Evolutionary conservation across 92 coral and sea anemone species (phyloP).

Genomic region (Epizoanthus fatuus): DNA sequence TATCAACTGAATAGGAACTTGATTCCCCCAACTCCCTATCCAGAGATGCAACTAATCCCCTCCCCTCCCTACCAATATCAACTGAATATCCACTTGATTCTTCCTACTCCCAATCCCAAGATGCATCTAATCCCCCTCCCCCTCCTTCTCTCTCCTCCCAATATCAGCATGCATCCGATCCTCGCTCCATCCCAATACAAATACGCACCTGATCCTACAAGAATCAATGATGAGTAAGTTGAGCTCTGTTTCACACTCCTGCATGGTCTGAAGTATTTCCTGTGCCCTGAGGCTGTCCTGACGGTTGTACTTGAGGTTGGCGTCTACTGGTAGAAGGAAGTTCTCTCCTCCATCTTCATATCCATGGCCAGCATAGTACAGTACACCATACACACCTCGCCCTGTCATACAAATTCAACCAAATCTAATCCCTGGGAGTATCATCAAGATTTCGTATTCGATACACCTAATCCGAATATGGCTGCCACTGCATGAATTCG

Average conservation of each 20-base stretch:
- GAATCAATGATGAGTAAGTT: constrained; percentile 95
- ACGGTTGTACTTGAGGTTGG: constrained; percentile 79
- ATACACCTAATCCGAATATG: too few relatives aligned
- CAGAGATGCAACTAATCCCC: too few relatives aligned
- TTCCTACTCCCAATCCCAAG: too few relatives aligned
- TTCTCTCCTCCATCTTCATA: constrained; percentile 97
- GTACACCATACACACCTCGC: constrained; percentile 90
- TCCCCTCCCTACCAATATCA: background rate
- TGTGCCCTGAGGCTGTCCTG: constrained; percentile 95
- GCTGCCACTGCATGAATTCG: too few relatives aligned
- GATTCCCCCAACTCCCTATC: too few relatives aligned
- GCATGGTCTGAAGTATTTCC: constrained; percentile 95
- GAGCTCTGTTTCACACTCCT: constrained; percentile 85
- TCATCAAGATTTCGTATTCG: background rate
- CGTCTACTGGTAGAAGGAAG: constrained; percentile 91
- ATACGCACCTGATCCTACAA: constrained; percentile 84
- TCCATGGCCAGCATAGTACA: constrained; percentile 98
- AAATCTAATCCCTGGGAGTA: background rate
- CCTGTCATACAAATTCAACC: constrained; percentile 51
- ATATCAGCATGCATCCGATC: too few relatives aligned
- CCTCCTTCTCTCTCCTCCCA: too few relatives aligned
- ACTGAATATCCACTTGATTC: too few relatives aligned
- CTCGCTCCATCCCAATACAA: background rate
- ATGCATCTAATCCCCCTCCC: too few relatives aligned
- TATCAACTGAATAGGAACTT: too few relatives aligned